Percentiles rank a stretch among this genome's conserved stretches.
Conservation (phyloP, 2,113 vertebrate species). For the Ceuthmochares aereus region DNA sequence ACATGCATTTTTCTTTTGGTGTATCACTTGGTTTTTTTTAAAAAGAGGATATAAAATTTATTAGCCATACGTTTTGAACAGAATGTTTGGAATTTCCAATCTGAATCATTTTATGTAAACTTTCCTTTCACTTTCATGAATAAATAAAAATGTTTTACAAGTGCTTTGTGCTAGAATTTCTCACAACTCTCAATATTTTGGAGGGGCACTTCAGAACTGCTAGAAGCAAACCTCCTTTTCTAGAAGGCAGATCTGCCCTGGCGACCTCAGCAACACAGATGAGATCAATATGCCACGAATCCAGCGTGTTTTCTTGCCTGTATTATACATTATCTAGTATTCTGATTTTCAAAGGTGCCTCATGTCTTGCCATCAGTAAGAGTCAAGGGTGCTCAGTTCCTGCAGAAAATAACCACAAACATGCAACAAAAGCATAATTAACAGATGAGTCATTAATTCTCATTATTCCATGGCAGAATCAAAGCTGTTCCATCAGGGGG, state of each 20-base stretch:
- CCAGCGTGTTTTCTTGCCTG: not conserved
- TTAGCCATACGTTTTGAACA: not conserved
- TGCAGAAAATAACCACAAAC: conserved; percentile 1
- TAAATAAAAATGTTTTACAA: not conserved
- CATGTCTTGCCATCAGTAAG: not conserved
- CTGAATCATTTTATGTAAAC: not conserved
- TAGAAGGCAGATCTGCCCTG: not conserved
- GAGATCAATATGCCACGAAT: not conserved
- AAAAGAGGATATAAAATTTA: not conserved
- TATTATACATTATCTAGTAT: not conserved
- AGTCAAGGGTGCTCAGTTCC: not conserved
- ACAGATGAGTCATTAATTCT: conserved; percentile 23
- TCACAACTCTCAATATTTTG: not conserved
- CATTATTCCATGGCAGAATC: not conserved
- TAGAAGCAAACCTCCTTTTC: not conserved
- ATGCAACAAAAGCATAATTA: conserved; percentile 3
- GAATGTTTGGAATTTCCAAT: not conserved
- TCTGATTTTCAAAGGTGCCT: conserved; percentile 19
- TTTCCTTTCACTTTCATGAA: not conserved
- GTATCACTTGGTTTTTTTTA: not conserved
- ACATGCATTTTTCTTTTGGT: not conserved
- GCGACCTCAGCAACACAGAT: not conserved
- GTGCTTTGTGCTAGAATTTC: not conserved
- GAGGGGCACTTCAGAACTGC: not conserved
- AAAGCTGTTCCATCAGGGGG: not conserved